Base-by-base conservation (phyloP, 2,888 invertebrate genomes). In the Allophyes oxyacanthae region DNA sequence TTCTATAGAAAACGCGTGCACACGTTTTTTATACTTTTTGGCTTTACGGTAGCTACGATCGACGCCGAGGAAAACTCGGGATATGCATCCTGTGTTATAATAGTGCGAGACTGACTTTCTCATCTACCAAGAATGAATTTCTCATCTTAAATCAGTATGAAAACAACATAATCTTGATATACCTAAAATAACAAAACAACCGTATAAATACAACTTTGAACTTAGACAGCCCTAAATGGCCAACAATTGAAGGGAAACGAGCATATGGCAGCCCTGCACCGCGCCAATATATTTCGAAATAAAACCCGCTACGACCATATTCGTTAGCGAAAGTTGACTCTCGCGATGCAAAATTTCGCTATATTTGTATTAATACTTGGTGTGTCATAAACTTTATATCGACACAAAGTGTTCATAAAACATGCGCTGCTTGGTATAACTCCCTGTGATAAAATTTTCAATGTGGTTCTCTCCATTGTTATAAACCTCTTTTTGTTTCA, bases 271-370 rank as follows among this genome's bases (percentile, higher is more conserved):
- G 68, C 78, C 76, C 77, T 78, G 57, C 49, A 26, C 51, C 56
- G 48, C 54, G 46, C 65, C 63, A 50, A 65, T 67, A 68, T 64
- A 75, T 88, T 83, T 82, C 79, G 84, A 85, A 87, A 87, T 77
- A 65, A 67, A 76, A 87, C 87, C 77, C 75, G 83, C 72, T 73
- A 72, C 77, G 51, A 63, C 91, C 90, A 85, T 91, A 89, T 90
- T 83, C 67, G 89, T 81, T 72, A 75, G 88, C 85, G 91, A 92
- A 92, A 91, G 91, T 89, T 84, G 88, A 74, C 77, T 81, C 74
- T 79, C 63, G 62, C 80, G 79, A 82, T 73, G 83, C 79, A 77
- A 85, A 84, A 84, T 84, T 87, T 84, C 85, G 83, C 84, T 88
- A 76, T 85, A 88, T 84, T 84, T 83, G 83, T 84, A 81, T 83